phyloP scores from a whole-genome alignment of 2,888 invertebrate genomes.

The Caenorhabditis sp. region DNA sequence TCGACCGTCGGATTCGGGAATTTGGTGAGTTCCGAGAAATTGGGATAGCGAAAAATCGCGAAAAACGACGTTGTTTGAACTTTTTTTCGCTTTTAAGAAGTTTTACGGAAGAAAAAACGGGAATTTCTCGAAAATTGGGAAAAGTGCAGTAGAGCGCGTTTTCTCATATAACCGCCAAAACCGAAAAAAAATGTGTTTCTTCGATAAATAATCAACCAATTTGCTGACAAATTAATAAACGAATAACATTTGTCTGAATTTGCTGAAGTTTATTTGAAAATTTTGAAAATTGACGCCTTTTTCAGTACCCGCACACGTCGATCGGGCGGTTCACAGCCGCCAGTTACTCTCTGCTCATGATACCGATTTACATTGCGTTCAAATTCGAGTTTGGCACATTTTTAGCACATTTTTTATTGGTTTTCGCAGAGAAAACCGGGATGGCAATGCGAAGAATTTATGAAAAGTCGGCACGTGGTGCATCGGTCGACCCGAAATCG shows the following conservation, averaged over 20 bases:
- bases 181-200: no score
- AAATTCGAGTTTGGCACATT: constrained; percentile 50
- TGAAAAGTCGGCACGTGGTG: neutral
- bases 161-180: no score
- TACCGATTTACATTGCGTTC: constrained; percentile 50
- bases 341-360: constrained; percentile 27
- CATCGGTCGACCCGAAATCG: neutral
- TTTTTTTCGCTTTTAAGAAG: no score
- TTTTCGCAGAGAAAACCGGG: neutral
- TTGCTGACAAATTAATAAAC: no score
- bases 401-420: constrained; percentile 8
- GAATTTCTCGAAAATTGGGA: no score
- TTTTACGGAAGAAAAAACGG: no score
- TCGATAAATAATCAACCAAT: no score
- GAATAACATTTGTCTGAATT: no score
- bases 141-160: neutral
- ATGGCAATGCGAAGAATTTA: no score
- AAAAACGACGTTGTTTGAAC: no score
- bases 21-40: constrained; percentile 12
- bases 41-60: neutral
- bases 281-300: neutral
- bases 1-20: constrained; percentile 50
- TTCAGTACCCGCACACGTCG: constrained; percentile 31
- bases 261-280: no score
- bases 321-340: constrained; percentile 18